Evolutionary conservation across 2,113 vertebrate species (phyloP).

Genomic region (Gracilinanus agilis): DNA sequence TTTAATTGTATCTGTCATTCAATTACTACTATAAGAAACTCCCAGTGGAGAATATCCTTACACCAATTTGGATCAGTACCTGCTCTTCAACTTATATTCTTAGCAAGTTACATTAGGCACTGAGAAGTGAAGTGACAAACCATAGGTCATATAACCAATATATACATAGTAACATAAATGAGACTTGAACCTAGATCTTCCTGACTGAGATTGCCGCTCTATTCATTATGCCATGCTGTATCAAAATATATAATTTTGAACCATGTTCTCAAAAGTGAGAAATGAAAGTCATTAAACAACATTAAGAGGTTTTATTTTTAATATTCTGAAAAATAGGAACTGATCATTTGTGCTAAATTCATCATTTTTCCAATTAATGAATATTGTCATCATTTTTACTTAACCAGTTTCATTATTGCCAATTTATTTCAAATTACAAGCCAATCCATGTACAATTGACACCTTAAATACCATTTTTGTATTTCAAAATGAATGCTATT

Average conservation of each 20-base stretch:
- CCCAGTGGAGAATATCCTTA: neutral
- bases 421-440: neutral
- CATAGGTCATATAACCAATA: neutral
- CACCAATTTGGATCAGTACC: neutral
- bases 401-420: neutral
- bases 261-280: neutral
- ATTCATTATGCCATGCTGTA: neutral
- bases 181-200: too few relatives aligned
- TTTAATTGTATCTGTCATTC: neutral
- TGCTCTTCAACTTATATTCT: neutral
- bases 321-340: neutral
- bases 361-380: neutral
- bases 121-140: neutral
- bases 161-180: neutral
- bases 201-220: neutral
- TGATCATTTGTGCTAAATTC: neutral
- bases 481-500: constrained; percentile 38
- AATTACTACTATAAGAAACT: neutral
- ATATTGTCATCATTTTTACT: neutral
- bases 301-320: neutral
- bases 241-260: neutral
- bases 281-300: neutral
- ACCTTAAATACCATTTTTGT: constrained; percentile 29
- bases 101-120: neutral
- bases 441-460: constrained; percentile 6